Percentiles rank a stretch among this genome's conserved stretches.
These are phyloP conservation scores for Tupaia tana DNA, from an alignment of 2,113 vertebrate species.

Conservation along the genomic window DNA sequence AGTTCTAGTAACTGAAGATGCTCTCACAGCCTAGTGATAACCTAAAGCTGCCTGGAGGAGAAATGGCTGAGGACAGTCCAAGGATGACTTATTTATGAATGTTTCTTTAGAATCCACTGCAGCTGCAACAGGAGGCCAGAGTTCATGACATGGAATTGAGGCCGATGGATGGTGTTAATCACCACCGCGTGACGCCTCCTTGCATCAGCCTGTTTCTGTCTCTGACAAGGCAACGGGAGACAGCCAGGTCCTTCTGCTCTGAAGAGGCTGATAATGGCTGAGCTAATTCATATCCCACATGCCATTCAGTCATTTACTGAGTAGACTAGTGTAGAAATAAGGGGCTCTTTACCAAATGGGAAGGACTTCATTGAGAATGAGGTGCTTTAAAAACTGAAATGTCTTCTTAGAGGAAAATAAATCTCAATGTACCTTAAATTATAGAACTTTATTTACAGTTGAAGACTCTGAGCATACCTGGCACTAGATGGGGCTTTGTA, in stretches of 20 bases:
- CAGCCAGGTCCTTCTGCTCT: background rate
- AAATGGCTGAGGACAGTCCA: background rate
- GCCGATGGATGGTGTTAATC: background rate
- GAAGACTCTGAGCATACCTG: background rate
- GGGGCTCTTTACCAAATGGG: constrained; percentile 9
- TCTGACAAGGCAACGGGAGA: background rate
- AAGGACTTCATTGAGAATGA: background rate
- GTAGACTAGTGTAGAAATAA: background rate
- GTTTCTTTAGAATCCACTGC: background rate
- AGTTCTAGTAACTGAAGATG: background rate
- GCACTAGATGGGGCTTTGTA: background rate
- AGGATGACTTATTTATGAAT: too few species aligned
- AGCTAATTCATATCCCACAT: background rate
- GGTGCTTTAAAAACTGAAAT: constrained; percentile 1
- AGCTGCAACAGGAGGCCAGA: fast-evolving
- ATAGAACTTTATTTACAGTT: background rate
- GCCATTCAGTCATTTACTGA: background rate
- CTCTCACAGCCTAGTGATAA: background rate
- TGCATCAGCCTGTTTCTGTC: fast-evolving
- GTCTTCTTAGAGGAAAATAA: constrained; percentile 40
- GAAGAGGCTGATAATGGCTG: background rate
- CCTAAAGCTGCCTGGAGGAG: background rate
- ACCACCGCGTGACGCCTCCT: background rate
- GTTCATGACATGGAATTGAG: background rate
- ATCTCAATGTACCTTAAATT: background rate